These are phyloP conservation scores for Microplitis manilae DNA, from an alignment of 2,888 invertebrate genomes.

Conservation along the genomic window DNA sequence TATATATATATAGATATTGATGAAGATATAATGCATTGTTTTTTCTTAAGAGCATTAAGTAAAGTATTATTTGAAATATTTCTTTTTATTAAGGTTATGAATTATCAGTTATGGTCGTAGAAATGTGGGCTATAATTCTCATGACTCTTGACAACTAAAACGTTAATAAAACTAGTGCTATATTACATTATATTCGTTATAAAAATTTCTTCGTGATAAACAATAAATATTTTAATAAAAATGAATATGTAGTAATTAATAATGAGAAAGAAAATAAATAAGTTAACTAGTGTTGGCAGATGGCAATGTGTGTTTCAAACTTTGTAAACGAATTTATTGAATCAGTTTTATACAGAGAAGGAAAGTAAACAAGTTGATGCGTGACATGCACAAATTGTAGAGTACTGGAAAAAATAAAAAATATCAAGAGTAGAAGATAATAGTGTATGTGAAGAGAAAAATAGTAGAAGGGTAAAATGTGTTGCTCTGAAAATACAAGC, in stretches of 20 bases:
- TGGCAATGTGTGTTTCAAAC: too few species aligned
- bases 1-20: too few species aligned
- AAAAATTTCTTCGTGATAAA: too few species aligned
- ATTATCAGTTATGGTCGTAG: neutral
- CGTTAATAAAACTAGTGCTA: neutral
- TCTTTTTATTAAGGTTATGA: neutral
- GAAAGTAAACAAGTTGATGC: neutral
- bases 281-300: too few species aligned
- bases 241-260: too few species aligned
- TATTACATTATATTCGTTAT: neutral
- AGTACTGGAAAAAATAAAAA: slow-evolving; percentile 18
- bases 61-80: neutral
- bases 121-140: neutral
- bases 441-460: slow-evolving; percentile 32
- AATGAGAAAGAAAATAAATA: too few species aligned
- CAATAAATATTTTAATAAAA: too few species aligned
- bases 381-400: neutral
- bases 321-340: neutral
- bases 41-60: too few species aligned
- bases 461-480: slow-evolving; percentile 58
- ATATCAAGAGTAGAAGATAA: neutral
- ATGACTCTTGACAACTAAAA: neutral
- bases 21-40: too few species aligned
- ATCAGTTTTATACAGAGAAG: neutral
- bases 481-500: slow-evolving; percentile 64